Evolutionary conservation across 2,888 invertebrate genomes (phyloP).

Genomic region (Dasysyrphus tricinctus): DNA sequence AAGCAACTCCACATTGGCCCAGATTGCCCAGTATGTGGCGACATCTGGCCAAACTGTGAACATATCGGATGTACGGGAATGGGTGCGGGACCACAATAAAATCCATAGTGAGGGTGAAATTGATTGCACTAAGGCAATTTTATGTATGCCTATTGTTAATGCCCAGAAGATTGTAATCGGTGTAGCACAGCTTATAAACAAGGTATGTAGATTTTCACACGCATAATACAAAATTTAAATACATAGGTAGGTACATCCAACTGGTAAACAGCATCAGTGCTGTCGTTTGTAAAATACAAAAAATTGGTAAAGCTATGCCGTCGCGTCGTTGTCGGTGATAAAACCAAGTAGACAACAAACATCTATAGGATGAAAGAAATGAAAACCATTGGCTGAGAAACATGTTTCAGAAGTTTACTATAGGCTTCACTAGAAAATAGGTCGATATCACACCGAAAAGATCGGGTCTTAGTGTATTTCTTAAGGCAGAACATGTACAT

Average conservation of each 20-base stretch:
- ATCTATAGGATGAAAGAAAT: too few species aligned
- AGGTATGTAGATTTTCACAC: constrained; percentile 84
- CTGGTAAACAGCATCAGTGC: neutral
- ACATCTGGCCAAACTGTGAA: constrained; percentile 94
- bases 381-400: too few species aligned
- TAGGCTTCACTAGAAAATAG: too few species aligned
- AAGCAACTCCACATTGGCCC: constrained; percentile 89
- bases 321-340: too few species aligned
- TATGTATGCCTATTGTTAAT: constrained; percentile 97
- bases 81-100: constrained; percentile 89
- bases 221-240: neutral
- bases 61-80: constrained; percentile 93
- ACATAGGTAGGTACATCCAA: too few species aligned
- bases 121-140: constrained; percentile 90
- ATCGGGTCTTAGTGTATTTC: too few species aligned
- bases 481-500: too few species aligned
- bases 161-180: constrained; percentile 95
- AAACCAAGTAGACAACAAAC: too few species aligned
- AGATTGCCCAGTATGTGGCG: constrained; percentile 94
- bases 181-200: constrained; percentile 96
- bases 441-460: too few species aligned
- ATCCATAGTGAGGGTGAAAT: constrained; percentile 85
- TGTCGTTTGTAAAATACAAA: neutral
- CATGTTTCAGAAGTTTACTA: too few species aligned
- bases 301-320: too few species aligned